Evolutionary conservation across 1,140 invertebrate species (phyloP), one percentile per base, ranked within the genome.

Genomic region (Polyergus mexicanus): DNA sequence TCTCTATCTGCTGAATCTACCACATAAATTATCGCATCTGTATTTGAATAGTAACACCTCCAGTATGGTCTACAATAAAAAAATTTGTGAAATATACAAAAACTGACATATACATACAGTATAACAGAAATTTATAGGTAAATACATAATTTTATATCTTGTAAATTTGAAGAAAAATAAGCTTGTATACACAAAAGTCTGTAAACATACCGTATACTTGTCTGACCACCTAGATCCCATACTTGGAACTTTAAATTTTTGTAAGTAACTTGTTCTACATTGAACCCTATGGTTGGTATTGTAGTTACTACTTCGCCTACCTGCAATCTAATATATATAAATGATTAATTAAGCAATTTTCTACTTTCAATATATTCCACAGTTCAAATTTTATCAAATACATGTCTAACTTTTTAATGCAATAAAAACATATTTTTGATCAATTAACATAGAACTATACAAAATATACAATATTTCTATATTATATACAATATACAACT

Each of bases 221-320:
- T 99, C 95, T 99, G 99, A 91, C 99, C 99, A 85, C 99, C 99
- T 76, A 99, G 96, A 96, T 99, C 99, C 99, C 99, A 99, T 13
- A 99, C 98, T 97, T 99, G 98, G 92, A 99, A 99, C 95, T 98
- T 99, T 84, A 99, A 95, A 96, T 99, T 99, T 96, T 99, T 99
- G 94, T 99, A 99, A 91, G 98, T 98, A 65, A 99, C 98, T 97
- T 99, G 98, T 95, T 99, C 98, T 91, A 99, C 98, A 96, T 99
- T 99, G 94, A 99, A 99, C n/a, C 98, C 98, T 94, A 99, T 99
- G 11, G 98, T 99, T 81, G 99, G 98, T 95, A 99, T 99, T 35
- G 99, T 99, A n/a, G 99, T 99, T 1, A 99, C 99, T 66, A 99
- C 99, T 96, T 99, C 99, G 28, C 99, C 99, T 85, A 99, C 99